Evolutionary conservation across 2,797 vertebrate genomes (phyloP).

Genomic region (Lepilemur septentrionalis): DNA sequence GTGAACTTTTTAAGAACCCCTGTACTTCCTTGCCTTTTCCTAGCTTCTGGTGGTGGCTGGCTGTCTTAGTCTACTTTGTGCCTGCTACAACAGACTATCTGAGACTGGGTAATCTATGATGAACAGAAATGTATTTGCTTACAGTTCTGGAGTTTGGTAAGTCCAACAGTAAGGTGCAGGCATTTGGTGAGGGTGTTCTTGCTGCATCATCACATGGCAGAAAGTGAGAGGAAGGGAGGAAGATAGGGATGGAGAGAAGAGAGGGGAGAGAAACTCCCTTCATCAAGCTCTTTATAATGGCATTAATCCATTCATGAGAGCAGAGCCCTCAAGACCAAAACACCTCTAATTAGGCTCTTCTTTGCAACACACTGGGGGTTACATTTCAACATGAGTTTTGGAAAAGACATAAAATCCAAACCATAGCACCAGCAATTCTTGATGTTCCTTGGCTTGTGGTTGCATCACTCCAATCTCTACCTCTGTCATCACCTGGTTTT

Average conservation of each 20-base stretch:
- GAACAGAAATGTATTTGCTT: background rate
- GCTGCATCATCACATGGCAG: background rate
- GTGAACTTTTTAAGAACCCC: background rate
- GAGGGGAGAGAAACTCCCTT: background rate
- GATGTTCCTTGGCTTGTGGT: background rate
- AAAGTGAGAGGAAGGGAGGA: background rate
- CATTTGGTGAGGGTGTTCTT: background rate
- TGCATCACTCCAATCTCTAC: background rate
- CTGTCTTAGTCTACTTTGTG: background rate
- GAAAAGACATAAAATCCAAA: background rate
- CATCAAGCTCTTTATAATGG: background rate
- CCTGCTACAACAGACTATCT: background rate
- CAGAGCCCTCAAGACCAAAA: background rate
- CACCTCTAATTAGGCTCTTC: background rate
- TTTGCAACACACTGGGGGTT: background rate
- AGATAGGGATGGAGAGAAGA: background rate
- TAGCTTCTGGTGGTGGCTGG: background rate
- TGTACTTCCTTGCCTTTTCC: background rate
- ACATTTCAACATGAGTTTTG: background rate
- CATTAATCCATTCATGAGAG: background rate
- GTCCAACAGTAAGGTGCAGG: background rate
- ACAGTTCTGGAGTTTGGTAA: background rate
- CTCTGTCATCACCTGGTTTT: background rate
- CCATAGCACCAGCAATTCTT: background rate
- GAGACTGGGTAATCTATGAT: background rate